Percentiles rank a stretch among this genome's conserved stretches.
phyloP scores from a whole-genome alignment of 1,140 invertebrate genomes.

The Drosophila sproati region DNA sequence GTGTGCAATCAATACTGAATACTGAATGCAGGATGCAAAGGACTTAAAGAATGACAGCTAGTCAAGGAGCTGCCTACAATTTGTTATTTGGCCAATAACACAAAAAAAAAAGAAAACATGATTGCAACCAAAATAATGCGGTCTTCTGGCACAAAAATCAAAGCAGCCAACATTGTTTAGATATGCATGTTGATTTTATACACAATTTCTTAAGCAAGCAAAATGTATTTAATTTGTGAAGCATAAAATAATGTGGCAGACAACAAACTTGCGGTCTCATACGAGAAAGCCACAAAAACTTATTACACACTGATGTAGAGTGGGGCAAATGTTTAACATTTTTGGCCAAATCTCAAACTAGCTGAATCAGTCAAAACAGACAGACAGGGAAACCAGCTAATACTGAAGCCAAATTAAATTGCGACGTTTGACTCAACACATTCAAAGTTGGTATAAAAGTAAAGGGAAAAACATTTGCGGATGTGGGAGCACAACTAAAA shows the following conservation, averaged over 20 bases:
- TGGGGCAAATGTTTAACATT: constrained; percentile 18
- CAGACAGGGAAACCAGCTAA: constrained; percentile 41
- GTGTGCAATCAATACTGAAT: constrained; percentile 51
- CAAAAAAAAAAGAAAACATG: constrained; percentile 20
- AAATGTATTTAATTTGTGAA: constrained; percentile 62
- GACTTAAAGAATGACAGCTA: background rate
- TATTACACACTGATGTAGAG: constrained; percentile 24
- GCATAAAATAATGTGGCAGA: constrained; percentile 63
- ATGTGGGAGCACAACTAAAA: constrained; percentile 9
- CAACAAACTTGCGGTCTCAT: constrained; percentile 36
- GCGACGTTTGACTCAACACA: constrained; percentile 47
- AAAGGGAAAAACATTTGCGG: constrained; percentile 14
- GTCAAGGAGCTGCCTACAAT: background rate
- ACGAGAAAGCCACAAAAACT: constrained; percentile 53
- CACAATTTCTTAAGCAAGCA: constrained; percentile 48
- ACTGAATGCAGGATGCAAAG: background rate
- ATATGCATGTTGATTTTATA: constrained; percentile 19
- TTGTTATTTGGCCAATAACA: constrained; percentile 42
- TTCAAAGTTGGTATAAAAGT: constrained; percentile 15
- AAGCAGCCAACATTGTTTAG: constrained; percentile 41
- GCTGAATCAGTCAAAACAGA: constrained; percentile 7
- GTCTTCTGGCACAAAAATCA: constrained; percentile 68
- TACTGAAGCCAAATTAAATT: constrained; percentile 65
- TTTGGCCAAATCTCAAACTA: constrained; percentile 8
- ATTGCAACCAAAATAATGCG: constrained; percentile 72